phyloP scores from a whole-genome alignment of 2,888 invertebrate genomes.

The Tridacna crocea region DNA sequence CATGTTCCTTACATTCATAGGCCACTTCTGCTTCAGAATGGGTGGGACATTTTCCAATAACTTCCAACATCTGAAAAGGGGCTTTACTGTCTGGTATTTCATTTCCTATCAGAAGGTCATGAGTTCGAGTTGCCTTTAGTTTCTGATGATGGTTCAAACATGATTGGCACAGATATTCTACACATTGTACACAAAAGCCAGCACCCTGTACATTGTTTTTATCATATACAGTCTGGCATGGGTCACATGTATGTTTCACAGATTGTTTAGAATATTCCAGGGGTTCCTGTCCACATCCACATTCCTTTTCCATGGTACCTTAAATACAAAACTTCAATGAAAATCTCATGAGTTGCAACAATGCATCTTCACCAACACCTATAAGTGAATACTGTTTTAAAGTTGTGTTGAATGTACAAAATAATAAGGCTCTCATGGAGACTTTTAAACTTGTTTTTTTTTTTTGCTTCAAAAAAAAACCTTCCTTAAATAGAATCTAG shows the following conservation, averaged over 20 bases:
- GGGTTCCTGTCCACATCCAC: neutral
- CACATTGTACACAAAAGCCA: slow-evolving; percentile 40
- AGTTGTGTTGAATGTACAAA: neutral
- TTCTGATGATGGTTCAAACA: slow-evolving; percentile 37
- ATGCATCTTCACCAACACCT: neutral
- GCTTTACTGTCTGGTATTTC: slow-evolving; percentile 24
- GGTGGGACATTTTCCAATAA: slow-evolving; percentile 27
- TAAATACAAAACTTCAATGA: too few species aligned
- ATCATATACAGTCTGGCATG: slow-evolving; percentile 29
- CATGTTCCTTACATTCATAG: slow-evolving; percentile 31
- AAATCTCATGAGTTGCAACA: neutral
- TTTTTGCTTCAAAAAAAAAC: neutral
- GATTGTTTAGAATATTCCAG: neutral
- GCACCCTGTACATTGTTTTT: neutral
- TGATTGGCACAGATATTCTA: slow-evolving; percentile 42
- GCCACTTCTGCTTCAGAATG: slow-evolving; percentile 26
- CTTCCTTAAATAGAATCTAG: too few species aligned
- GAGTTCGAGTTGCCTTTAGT: slow-evolving; percentile 35
- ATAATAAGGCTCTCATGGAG: neutral
- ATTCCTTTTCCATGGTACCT: neutral
- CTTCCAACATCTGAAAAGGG: slow-evolving; percentile 25
- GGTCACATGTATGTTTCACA: slow-evolving; percentile 20
- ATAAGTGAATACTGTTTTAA: neutral
- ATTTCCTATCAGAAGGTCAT: slow-evolving; percentile 25
- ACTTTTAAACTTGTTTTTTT: neutral